Conservation (phyloP, 2,113 vertebrate species). For the Oceanites oceanicus region DNA sequence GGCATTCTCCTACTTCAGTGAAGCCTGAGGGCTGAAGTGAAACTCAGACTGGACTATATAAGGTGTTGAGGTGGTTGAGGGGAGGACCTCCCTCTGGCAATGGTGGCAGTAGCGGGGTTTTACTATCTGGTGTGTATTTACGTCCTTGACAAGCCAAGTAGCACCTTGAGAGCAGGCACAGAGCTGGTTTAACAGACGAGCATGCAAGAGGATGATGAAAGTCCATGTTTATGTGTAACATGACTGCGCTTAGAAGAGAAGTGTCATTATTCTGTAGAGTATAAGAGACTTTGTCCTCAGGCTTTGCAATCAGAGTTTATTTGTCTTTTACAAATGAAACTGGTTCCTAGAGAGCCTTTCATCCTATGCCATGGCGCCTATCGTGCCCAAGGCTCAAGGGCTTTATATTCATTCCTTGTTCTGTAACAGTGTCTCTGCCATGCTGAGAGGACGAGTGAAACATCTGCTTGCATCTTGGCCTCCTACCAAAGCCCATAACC, state of each 20-base stretch:
- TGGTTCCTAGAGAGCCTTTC: background rate
- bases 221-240: background rate
- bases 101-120: background rate
- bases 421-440: background rate
- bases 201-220: background rate
- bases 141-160: background rate
- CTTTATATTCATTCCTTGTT: background rate
- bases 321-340: background rate
- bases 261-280: background rate
- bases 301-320: background rate
- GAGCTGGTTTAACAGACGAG: background rate
- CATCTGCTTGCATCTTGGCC: background rate
- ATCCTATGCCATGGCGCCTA: background rate
- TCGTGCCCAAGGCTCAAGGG: background rate
- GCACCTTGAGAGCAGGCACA: background rate
- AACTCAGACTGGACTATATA: background rate
- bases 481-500: background rate
- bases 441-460: background rate
- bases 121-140: background rate
- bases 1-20: background rate
- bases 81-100: background rate
- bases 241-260: background rate
- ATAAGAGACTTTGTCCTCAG: background rate
- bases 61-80: background rate
- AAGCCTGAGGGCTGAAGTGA: background rate